Evolutionary conservation across 1,140 invertebrate genomes (phyloP), one percentile per base, ranked within the genome.

Genomic region (Halesus radiatus): DNA sequence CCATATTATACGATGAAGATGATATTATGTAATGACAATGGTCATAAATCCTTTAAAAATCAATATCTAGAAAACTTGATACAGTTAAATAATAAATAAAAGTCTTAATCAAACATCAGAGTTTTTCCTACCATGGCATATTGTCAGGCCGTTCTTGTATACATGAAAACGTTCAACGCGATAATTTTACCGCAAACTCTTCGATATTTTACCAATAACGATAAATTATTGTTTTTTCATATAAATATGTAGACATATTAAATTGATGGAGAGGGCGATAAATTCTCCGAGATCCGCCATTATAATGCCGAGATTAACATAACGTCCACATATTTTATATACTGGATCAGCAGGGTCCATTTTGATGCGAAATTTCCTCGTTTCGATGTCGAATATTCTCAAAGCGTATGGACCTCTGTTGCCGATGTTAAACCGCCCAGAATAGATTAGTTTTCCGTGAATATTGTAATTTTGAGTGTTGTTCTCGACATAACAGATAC

Each of bases 291-390:
- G 23, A 23, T 52, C 66, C 66, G 66, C 66, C 66, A 52, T 52
- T 72, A 52, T 22, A 72, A 72, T n/a, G 7, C 66, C 18, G 66
- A 52, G 62, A 66, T 72, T 50, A 52, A 72, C 32, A 52, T 72
- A 72, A 52, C 66, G 66, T 72, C 18, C 66, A 72, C 23, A 72
- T 72, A 52, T 72, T 52, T 72, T 72, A 52, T 72, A 52, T 15
- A 72, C 45, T 52, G 45, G 68, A 52, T 52, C 32, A 72, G 23
- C 45, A 13, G 10, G 45, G 68, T 23, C 20, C n/a, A 56, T n/a
- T 56, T 18, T 56, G 54, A 20, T 56, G 0, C 8, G 54, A 56
- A 18, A 56, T 18, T 20, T 18, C 20, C n/a, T 56, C 54, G 54
- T 56, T 56, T 56, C 18, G 54, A 45, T 45, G 37, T 1, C 10